Percentiles rank a stretch among this genome's conserved stretches.
These are phyloP conservation scores for Axis porcinus DNA, from an alignment of 2,113 vertebrate genomes.

Conservation along the genomic window DNA sequence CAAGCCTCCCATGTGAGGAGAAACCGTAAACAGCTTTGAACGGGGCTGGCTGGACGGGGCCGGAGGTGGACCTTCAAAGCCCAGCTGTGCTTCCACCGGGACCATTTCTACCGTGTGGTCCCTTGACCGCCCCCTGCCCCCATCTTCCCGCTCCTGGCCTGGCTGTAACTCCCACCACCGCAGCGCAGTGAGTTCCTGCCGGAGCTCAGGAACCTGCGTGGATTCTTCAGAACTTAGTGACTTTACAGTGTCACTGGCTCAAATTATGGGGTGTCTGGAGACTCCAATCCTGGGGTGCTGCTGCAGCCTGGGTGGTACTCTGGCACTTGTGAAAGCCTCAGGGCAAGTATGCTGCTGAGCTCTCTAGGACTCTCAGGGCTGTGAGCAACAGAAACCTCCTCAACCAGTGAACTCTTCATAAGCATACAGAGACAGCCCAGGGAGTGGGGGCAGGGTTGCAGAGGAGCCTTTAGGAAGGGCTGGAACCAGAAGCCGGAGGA, in stretches of 20 bases:
- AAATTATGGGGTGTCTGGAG: not conserved
- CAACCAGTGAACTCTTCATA: not conserved
- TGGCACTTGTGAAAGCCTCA: not conserved
- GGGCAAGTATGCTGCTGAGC: not conserved
- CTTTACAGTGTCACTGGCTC: fast-evolving
- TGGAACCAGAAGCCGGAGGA: not conserved
- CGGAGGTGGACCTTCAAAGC: not conserved
- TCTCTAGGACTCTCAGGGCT: not conserved
- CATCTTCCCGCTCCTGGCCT: not conserved
- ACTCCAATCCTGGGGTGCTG: not conserved
- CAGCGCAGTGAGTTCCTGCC: fast-evolving
- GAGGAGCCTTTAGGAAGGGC: not conserved
- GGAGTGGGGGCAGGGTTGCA: not conserved
- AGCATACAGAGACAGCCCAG: not conserved
- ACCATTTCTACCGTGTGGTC: not conserved
- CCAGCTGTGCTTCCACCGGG: not conserved
- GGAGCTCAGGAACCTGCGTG: not conserved
- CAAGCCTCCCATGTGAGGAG: not conserved
- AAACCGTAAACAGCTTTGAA: not conserved
- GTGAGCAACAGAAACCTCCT: not conserved
- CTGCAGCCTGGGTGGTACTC: not conserved
- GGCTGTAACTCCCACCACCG: not conserved
- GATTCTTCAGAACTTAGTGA: not conserved
- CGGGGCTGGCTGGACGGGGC: not conserved
- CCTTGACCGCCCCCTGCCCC: fast-evolving